phyloP scores from a whole-genome alignment of 1,140 invertebrate species.

The Kradibia gibbosae region DNA sequence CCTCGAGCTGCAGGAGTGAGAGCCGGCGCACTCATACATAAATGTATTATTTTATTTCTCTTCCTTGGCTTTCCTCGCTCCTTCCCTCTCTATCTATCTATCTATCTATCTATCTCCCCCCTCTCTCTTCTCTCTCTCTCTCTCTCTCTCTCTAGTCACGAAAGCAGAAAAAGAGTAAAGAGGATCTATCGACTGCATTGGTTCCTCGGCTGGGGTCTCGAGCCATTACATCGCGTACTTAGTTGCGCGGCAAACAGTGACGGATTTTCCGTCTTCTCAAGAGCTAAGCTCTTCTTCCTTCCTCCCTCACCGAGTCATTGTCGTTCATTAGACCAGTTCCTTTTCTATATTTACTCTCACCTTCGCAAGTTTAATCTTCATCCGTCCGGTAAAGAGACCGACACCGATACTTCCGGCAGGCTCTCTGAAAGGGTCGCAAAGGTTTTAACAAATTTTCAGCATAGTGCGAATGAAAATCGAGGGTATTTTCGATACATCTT shows the following conservation, averaged over 20 bases:
- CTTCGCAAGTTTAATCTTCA: not conserved
- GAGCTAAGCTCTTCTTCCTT: not conserved
- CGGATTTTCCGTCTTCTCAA: slow-evolving; percentile 5
- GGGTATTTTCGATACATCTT: no score
- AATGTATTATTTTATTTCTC: no score
- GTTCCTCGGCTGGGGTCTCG: not conserved
- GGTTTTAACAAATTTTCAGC: no score
- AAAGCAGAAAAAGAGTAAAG: not conserved
- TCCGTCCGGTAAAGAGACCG: not conserved
- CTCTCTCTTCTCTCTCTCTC: no score
- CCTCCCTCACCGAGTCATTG: not conserved
- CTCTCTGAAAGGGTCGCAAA: no score
- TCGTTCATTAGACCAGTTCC: not conserved
- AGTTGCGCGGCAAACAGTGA: not conserved
- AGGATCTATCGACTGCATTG: slow-evolving; percentile 16
- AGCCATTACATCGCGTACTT: not conserved
- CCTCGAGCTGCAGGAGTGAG: not conserved
- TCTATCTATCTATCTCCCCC: no score
- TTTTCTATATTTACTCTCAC: not conserved
- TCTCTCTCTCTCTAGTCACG: not conserved
- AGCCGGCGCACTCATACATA: not conserved
- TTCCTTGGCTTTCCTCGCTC: no score
- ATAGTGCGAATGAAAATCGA: no score
- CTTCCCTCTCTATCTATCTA: no score
- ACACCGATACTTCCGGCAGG: not conserved